Conservation (phyloP, 2,113 vertebrate species). For the Oxyura jamaicensis region DNA sequence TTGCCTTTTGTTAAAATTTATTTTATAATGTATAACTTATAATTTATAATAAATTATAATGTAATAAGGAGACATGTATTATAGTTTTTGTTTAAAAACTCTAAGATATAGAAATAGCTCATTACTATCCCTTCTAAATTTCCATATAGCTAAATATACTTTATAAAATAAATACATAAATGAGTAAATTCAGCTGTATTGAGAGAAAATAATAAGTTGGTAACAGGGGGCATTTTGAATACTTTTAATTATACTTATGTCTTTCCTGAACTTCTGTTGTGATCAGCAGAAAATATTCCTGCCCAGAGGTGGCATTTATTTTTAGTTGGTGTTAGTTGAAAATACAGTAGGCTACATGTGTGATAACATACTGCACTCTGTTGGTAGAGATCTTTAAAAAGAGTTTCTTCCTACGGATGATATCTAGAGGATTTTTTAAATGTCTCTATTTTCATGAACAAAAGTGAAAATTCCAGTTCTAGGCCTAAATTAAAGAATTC, state of each 20-base stretch:
- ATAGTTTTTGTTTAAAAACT: background rate
- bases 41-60: too few species aligned
- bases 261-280: background rate
- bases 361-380: conserved; percentile 1
- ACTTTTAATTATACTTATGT: background rate
- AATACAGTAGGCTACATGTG: fast-evolving
- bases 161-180: background rate
- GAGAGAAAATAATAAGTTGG: background rate
- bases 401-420: background rate
- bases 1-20: background rate
- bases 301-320: background rate
- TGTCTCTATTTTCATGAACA: background rate
- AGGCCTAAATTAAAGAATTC: background rate
- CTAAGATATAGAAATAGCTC: background rate
- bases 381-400: background rate
- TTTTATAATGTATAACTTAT: background rate
- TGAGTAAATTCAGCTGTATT: background rate
- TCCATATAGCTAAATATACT: background rate
- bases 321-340: background rate
- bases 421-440: background rate
- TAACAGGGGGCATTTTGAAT: background rate
- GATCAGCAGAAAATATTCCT: background rate
- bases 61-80: too few species aligned
- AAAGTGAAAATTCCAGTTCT: background rate
- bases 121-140: background rate